A percentile compares a stretch with the other conserved stretches of the same genome.
Evolutionary conservation across 1,140 invertebrate genomes (phyloP).

Genomic region (Aporrectodea caliginosa): DNA sequence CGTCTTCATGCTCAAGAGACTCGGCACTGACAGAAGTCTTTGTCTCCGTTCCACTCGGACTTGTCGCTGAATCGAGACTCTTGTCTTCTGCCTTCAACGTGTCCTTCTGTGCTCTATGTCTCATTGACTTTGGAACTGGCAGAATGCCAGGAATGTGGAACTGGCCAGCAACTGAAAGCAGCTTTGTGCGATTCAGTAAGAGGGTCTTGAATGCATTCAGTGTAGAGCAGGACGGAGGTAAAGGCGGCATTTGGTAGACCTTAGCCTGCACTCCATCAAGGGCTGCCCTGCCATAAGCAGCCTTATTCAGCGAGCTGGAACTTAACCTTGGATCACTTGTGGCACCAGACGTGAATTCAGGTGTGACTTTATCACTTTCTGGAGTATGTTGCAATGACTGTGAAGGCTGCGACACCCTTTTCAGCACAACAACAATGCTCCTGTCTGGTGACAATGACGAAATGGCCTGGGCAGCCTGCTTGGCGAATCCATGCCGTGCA

Average conservation of each 20-base stretch:
- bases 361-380: too few species aligned
- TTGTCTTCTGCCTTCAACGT: neutral
- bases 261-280: neutral
- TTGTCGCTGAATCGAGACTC: neutral
- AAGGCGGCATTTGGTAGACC: neutral
- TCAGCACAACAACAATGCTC: too few species aligned
- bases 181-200: neutral
- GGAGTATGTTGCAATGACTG: too few species aligned
- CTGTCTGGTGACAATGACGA: too few species aligned
- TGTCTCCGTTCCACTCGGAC: neutral
- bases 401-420: too few species aligned
- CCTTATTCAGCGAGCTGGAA: neutral
- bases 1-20: neutral
- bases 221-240: neutral
- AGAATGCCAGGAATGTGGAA: neutral
- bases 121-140: neutral
- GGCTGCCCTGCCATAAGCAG: neutral
- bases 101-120: neutral
- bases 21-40: neutral
- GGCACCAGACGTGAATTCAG: neutral
- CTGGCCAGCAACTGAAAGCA: neutral
- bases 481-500: too few species aligned
- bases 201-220: neutral
- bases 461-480: too few species aligned
- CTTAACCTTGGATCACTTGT: neutral